Base-by-base conservation (phyloP, 2,113 vertebrate genomes). In the Diphyllodes magnificus region DNA sequence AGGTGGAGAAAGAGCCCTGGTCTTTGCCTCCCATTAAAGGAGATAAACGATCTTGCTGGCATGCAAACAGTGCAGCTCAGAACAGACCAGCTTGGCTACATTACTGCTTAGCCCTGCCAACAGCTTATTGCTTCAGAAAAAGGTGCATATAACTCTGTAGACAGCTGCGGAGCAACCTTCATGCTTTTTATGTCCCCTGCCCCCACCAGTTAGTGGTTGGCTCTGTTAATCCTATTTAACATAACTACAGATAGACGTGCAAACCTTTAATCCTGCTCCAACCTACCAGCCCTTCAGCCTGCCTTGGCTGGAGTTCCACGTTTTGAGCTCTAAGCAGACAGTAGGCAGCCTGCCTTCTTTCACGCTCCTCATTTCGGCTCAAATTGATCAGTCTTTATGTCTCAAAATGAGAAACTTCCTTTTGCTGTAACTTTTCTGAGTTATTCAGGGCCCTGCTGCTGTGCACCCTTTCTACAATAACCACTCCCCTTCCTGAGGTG, bases 171-270 rank as follows among this genome's bases (percentile, higher is more conserved):
- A 80, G 60, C 66, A 90, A 66, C 75, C 71, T n/a, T 35, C 19
- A 11, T 18, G 47, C 33, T 85, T 85, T 82, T 71, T 63, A 54
- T 63, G 53, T 90, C 56, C 76, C 75, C 71, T 82, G 44, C 30
- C 64, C 59, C 21, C 39, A 65, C 31, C 45, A 20, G 28, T 57
- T 57, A 64, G 54, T 70, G 42, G 51, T 17, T 83, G 82, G 60
- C 54, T 37, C 68, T 51, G 68, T 51, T 94, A 81, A 96, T 94
- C 88, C 92, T 78, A 31, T 73, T 94, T 90, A 66, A 73, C 3
- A 5, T 77, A 83, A 81, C 82, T 90, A 73, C 19, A 50, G 68
- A 90, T 73, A 95, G 79, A 54, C 14, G 59, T 13, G 25, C 71
- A 91, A 80, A 88, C 71, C 59, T 88, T 80, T 95, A 96, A 96